phyloP scores from a whole-genome alignment of 2,113 vertebrate genomes.

The Osmerus mordax region DNA sequence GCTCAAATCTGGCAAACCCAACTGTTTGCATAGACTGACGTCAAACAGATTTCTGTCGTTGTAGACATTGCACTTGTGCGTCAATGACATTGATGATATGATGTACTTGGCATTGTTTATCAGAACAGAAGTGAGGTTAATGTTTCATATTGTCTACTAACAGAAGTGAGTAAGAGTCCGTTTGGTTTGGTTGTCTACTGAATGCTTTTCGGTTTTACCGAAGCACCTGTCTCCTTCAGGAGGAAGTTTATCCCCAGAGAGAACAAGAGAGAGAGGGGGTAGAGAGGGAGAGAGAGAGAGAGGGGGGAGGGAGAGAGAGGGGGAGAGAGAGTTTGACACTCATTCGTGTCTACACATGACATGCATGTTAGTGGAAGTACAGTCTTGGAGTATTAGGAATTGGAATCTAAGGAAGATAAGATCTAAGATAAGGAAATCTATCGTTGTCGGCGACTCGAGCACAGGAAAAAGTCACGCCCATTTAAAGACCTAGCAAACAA shows the following conservation, averaged over 20 bases:
- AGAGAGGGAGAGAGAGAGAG: background rate
- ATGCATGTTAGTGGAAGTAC: too few relatives aligned
- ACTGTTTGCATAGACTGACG: slow-evolving; percentile 22
- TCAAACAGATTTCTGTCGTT: background rate
- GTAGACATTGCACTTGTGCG: background rate
- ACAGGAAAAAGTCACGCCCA: too few relatives aligned
- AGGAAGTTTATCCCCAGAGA: too few relatives aligned
- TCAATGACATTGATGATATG: background rate
- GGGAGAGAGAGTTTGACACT: background rate
- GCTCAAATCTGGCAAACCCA: background rate
- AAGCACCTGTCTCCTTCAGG: background rate
- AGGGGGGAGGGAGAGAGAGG: background rate
- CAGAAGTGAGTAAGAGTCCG: background rate
- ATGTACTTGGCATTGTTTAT: background rate
- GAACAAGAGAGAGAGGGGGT: background rate
- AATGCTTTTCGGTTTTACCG: background rate
- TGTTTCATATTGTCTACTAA: background rate
- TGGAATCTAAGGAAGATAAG: too few relatives aligned
- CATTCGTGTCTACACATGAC: too few relatives aligned
- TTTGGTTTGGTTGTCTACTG: background rate
- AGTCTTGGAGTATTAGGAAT: too few relatives aligned
- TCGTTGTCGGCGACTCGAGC: too few relatives aligned
- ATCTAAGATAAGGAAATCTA: too few relatives aligned
- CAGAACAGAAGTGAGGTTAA: background rate
- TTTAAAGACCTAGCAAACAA: too few relatives aligned